Evolutionary conservation across 2,888 invertebrate genomes (phyloP), one percentile per base, ranked within the genome.

Genomic region (Megalurothrips usitatus): DNA sequence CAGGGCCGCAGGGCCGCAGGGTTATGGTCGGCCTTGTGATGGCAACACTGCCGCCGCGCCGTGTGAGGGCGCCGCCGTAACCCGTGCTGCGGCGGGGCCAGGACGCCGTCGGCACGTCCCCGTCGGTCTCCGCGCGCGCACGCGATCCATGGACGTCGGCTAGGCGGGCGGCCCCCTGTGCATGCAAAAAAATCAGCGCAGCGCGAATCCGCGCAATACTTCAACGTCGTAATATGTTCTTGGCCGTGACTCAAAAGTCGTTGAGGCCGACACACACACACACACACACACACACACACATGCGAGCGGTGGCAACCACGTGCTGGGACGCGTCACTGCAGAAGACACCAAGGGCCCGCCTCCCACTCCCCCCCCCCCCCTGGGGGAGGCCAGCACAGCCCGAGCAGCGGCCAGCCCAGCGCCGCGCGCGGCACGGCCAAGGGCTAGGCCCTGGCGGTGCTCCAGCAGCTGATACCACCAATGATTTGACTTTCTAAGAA

Each of bases 401-500:
- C 6, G 34, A 43, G 34, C 34, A 2, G 6, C 2, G 34, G 3
- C 34, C 34, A 43, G 34, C 34, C 34, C 34, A 43, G 34, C 34
- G 34, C 34, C 3, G 34, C 34, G 34, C 34, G 34, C 34, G 34
- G 34, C 34, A 43, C 34, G 34, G 34, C 34, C 34, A 43, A 43
- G 34, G 34, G 34, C 34, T 43, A 43, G 34, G 34, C 34, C 3
- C 68, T 75, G 68, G 68, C 68, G 68, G 26, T 26, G 68, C 68
- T 75, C 68, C 68, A 75, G 68, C 68, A 26, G 68, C 68, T 75
- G 68, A 75, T 75, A 75, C 68, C 68, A 23, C 26, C 68, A 75
- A 75, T 75, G 68, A 75, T 75, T 75, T 75, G 68, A 75, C 68
- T 75, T 75, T 75, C 68, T 75, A 75, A 75, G 68, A 75, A 75